Evolutionary conservation across 2,888 invertebrate species (phyloP).

Genomic region (Polyommatus iphigenia): DNA sequence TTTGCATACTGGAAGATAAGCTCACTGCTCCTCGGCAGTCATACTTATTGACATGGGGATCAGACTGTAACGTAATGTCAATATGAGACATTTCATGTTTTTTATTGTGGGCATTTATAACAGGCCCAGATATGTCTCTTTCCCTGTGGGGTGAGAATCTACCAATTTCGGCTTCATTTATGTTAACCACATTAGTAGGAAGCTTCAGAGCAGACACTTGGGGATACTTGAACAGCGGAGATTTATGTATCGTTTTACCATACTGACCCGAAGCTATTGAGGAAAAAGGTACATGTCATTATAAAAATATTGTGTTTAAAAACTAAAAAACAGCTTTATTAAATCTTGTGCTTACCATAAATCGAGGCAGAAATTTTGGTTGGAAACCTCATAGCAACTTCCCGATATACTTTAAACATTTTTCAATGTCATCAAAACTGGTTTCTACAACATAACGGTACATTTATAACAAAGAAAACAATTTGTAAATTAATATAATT

Average conservation of each 20-base stretch:
- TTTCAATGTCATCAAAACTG: background rate
- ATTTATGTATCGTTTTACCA: constrained; percentile 69
- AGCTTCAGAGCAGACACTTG: constrained; percentile 77
- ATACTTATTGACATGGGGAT: constrained; percentile 83
- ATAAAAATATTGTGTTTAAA: background rate
- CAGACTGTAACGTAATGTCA: constrained; percentile 64
- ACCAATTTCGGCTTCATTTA: constrained; percentile 82
- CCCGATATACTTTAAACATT: constrained; percentile 19
- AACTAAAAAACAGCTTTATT: background rate
- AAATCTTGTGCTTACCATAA: constrained; percentile 1
- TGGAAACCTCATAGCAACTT: constrained; percentile 15
- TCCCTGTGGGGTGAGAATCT: constrained; percentile 83
- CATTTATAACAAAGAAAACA: background rate
- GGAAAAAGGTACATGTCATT: background rate
- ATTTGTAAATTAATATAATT: background rate
- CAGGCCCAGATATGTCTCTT: constrained; percentile 83
- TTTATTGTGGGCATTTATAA: constrained; percentile 72
- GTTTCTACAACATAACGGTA: background rate
- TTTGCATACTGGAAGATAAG: constrained; percentile 86
- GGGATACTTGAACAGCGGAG: constrained; percentile 74
- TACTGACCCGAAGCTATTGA: constrained; percentile 46
- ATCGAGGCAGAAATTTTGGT: background rate
- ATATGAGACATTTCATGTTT: constrained; percentile 54
- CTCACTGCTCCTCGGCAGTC: constrained; percentile 84
- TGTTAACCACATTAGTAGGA: constrained; percentile 82